phyloP scores from a whole-genome alignment of 1,140 invertebrate genomes.

The Himalopsyche phryganea region DNA sequence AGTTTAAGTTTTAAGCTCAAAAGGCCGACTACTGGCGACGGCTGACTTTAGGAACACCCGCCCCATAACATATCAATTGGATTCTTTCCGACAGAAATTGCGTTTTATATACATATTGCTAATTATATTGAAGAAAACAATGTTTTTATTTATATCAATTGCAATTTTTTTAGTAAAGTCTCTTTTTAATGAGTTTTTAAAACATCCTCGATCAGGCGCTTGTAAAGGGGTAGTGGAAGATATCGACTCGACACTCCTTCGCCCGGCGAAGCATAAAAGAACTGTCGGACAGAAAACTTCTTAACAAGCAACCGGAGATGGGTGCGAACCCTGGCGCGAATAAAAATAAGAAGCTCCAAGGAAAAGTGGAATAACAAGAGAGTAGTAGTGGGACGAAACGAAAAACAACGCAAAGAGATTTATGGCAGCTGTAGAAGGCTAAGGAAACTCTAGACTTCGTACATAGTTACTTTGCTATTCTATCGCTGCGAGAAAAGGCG shows the following conservation, averaged over 20 bases:
- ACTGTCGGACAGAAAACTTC: conserved; percentile 32
- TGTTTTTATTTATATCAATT: no score
- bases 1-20: no score
- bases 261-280: conserved; percentile 29
- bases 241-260: conserved; percentile 17
- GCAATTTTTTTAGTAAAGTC: no score
- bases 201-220: neutral
- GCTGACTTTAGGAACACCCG: no score
- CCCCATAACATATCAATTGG: no score
- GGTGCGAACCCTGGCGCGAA: conserved; percentile 28
- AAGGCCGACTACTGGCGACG: no score
- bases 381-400: conserved; percentile 5
- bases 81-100: no score
- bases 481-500: no score
- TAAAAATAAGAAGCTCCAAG: conserved; percentile 26
- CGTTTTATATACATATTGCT: no score
- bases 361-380: conserved; percentile 19
- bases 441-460: conserved; percentile 17
- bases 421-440: conserved; percentile 19
- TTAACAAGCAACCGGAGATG: conserved; percentile 35
- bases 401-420: conserved; percentile 30
- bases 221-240: neutral
- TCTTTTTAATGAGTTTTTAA: no score
- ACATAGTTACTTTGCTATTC: no score
- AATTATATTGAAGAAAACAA: no score